Conservation (phyloP, 35 echinoderm and acorn worm genomes). For the Hemicentrotus pulcherrimus region DNA sequence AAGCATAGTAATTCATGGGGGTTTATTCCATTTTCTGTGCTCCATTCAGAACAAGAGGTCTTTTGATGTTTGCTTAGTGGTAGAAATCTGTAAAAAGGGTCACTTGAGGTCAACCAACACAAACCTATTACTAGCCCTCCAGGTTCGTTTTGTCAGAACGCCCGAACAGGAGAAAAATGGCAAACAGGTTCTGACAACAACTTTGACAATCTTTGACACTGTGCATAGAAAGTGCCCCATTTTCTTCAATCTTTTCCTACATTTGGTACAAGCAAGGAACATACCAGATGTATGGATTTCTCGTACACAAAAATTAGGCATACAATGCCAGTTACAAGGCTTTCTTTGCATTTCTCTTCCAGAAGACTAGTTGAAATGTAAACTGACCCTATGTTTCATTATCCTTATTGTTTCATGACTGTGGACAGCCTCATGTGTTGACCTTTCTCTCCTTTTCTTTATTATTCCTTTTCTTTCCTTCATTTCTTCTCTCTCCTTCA, state of each 20-base stretch:
- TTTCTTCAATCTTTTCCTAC: background rate
- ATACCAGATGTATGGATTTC: background rate
- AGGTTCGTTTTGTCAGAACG: slow-evolving; percentile 33
- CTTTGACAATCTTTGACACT: slow-evolving; percentile 22
- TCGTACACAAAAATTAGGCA: background rate
- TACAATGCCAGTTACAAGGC: background rate
- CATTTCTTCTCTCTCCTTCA: too few species aligned
- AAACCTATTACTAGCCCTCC: slow-evolving; percentile 41
- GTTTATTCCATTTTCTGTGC: background rate
- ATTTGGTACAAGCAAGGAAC: background rate
- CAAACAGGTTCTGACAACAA: slow-evolving; percentile 32
- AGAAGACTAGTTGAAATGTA: background rate
- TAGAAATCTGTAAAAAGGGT: slow-evolving; percentile 46
- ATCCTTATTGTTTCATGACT: background rate
- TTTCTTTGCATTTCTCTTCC: background rate
- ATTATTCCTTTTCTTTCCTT: too few species aligned
- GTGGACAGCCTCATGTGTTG: background rate
- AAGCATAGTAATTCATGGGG: slow-evolving; percentile 35
- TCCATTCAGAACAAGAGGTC: slow-evolving; percentile 29
- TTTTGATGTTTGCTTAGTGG: slow-evolving; percentile 33
- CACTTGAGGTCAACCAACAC: slow-evolving; percentile 27
- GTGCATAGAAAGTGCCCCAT: slow-evolving; percentile 22
- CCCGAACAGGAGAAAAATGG: background rate
- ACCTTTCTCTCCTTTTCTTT: background rate
- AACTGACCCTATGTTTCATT: background rate